Conservation (phyloP, 1,140 invertebrate genomes). For the Macrosteles quadrilineatus region DNA sequence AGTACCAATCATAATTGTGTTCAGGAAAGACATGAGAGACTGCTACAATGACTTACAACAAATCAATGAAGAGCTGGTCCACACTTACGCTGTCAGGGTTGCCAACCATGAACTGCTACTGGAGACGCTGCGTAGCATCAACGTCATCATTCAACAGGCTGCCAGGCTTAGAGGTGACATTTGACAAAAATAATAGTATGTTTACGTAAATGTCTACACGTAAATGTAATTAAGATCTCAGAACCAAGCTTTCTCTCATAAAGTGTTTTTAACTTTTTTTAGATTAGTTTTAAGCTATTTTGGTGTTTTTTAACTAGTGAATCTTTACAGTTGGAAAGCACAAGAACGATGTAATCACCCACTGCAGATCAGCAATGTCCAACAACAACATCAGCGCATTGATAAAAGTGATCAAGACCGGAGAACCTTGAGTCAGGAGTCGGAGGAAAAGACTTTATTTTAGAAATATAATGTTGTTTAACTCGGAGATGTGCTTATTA, state of each 20-base stretch:
- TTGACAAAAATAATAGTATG: no score
- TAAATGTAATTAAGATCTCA: no score
- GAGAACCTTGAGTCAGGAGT: conserved; percentile 38
- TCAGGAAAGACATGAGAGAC: conserved; percentile 69
- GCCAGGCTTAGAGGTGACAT: conserved; percentile 83
- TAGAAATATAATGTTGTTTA: no score
- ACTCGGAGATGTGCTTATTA: no score
- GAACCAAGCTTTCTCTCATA: no score
- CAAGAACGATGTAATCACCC: conserved; percentile 67
- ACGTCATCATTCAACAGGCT: conserved; percentile 80
- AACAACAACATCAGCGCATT: conserved; percentile 69
- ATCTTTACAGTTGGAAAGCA: conserved; percentile 67
- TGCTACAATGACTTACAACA: conserved; percentile 74
- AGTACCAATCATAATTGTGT: no score
- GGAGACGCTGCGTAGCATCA: conserved; percentile 76
- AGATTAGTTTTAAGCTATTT: no score
- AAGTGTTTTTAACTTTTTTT: no score
- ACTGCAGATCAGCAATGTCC: conserved; percentile 70
- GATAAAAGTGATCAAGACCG: conserved; percentile 59
- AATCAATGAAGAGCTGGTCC: conserved; percentile 80
- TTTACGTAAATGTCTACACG: no score
- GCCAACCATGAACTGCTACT: conserved; percentile 82
- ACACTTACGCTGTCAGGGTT: conserved; percentile 78
- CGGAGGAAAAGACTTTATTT: no score
- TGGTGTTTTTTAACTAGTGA: no score